Evolutionary conservation across 2,888 invertebrate species (phyloP).

Genomic region (Drosophila limbata): DNA sequence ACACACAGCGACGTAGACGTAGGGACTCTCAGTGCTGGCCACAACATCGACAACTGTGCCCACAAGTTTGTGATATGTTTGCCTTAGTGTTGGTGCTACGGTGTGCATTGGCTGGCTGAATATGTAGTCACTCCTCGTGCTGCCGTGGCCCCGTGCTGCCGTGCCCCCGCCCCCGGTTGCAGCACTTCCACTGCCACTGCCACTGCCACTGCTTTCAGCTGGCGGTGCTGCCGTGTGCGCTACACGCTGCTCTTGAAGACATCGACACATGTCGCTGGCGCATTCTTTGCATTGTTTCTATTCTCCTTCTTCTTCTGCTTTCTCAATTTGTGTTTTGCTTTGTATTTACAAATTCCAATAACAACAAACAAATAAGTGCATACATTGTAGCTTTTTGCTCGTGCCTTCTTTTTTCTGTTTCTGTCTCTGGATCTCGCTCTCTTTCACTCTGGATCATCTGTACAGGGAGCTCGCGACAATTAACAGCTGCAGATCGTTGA

Average conservation of each 20-base stretch:
- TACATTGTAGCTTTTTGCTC: constrained; percentile 23
- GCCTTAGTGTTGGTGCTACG: constrained; percentile 44
- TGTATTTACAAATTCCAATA: constrained; percentile 31
- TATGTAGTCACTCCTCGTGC: constrained; percentile 3
- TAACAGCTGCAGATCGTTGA: constrained; percentile 54
- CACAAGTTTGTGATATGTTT: constrained; percentile 73
- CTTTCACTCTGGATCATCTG: constrained; percentile 11
- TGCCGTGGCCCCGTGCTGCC: background rate
- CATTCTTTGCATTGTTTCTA: constrained; percentile 19
- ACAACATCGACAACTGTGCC: constrained; percentile 83
- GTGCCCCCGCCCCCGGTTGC: background rate
- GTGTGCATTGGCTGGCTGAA: constrained; percentile 60
- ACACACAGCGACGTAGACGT: constrained; percentile 11
- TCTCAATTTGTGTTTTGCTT: constrained; percentile 45
- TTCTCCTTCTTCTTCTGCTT: background rate
- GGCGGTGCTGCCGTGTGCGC: constrained; percentile 41
- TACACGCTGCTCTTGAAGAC: constrained; percentile 22
- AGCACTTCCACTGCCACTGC: background rate
- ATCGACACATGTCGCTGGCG: constrained; percentile 30
- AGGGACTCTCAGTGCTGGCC: constrained; percentile 49
- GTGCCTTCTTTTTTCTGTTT: background rate
- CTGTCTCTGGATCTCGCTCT: background rate
- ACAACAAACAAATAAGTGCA: constrained; percentile 43
- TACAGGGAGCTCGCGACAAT: constrained; percentile 36
- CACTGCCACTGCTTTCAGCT: constrained; percentile 21